Evolutionary conservation across 2,888 invertebrate genomes (phyloP).

Genomic region (Dorcus hopei): DNA sequence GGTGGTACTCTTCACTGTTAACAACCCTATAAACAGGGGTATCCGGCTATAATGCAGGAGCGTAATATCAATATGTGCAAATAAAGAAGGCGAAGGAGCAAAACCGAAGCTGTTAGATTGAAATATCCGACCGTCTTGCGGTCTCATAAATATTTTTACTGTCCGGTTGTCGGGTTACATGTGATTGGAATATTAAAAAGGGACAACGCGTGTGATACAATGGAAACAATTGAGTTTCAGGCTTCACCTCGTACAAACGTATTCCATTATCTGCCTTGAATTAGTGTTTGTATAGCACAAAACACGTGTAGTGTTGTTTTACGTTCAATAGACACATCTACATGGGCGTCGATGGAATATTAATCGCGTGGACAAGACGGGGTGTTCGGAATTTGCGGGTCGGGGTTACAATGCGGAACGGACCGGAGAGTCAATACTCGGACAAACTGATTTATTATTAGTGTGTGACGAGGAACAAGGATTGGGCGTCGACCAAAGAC

Average conservation of each 20-base stretch:
- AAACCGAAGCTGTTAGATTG: background rate
- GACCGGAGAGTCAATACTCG: constrained; percentile 27
- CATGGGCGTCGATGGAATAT: constrained; percentile 46
- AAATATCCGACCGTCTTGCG: background rate
- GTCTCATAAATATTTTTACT: constrained; percentile 21
- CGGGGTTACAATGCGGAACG: constrained; percentile 26
- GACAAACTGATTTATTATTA: constrained; percentile 47
- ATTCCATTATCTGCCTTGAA: constrained; percentile 42
- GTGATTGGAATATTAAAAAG: constrained; percentile 39
- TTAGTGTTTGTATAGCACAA: constrained; percentile 46
- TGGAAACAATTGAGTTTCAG: constrained; percentile 44
- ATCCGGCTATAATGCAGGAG: constrained; percentile 20
- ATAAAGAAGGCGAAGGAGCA: constrained; percentile 8
- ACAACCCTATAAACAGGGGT: constrained; percentile 32
- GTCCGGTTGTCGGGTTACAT: constrained; percentile 37
- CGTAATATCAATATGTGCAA: constrained; percentile 27
- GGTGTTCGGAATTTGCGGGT: constrained; percentile 16
- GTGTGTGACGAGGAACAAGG: constrained; percentile 46
- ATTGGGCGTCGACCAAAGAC: constrained; percentile 46
- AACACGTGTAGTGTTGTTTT: constrained; percentile 45
- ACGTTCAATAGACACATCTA: constrained; percentile 41
- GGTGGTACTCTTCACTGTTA: constrained; percentile 39
- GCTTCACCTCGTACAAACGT: constrained; percentile 39
- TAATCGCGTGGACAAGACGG: constrained; percentile 31
- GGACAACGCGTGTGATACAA: constrained; percentile 35